Evolutionary conservation across 1,140 invertebrate species (phyloP).

Genomic region (Eumaeus atala): DNA sequence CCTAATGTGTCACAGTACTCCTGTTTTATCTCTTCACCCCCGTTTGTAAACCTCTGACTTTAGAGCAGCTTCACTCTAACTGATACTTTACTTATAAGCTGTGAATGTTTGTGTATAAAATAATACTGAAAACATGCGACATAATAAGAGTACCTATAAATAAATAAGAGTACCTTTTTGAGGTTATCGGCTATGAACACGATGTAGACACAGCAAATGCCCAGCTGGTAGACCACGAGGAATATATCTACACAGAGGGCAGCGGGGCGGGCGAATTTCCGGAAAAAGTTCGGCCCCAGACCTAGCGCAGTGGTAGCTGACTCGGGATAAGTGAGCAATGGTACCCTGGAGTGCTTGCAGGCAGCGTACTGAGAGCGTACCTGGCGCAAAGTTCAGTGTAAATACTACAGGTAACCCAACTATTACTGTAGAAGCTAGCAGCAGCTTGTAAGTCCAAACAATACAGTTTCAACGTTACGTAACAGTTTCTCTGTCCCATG

Average conservation of each 20-base stretch:
- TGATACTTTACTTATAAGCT: too few species aligned
- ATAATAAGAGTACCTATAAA: too few species aligned
- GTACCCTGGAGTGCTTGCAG: constrained; percentile 74
- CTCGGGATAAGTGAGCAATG: constrained; percentile 78
- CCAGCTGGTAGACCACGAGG: constrained; percentile 89
- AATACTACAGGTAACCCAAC: not conserved
- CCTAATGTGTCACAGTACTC: too few species aligned
- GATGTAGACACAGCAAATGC: constrained; percentile 92
- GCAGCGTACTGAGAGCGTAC: constrained; percentile 72
- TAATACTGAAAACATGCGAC: too few species aligned
- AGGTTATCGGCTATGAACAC: constrained; percentile 88
- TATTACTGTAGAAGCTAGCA: too few species aligned
- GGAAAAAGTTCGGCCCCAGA: constrained; percentile 75
- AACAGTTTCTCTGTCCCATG: too few species aligned
- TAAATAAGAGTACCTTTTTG: constrained; percentile 73
- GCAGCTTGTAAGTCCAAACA: too few species aligned
- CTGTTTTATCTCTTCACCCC: too few species aligned
- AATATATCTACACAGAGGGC: constrained; percentile 79
- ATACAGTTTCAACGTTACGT: too few species aligned
- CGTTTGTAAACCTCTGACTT: too few species aligned
- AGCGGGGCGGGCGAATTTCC: constrained; percentile 74
- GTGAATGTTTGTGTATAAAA: too few species aligned
- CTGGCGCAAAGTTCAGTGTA: constrained; percentile 22
- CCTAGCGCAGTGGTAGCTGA: constrained; percentile 78
- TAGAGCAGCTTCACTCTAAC: too few species aligned